phyloP scores from a whole-genome alignment of 1,140 invertebrate species.

The Pachypsylla venusta region DNA sequence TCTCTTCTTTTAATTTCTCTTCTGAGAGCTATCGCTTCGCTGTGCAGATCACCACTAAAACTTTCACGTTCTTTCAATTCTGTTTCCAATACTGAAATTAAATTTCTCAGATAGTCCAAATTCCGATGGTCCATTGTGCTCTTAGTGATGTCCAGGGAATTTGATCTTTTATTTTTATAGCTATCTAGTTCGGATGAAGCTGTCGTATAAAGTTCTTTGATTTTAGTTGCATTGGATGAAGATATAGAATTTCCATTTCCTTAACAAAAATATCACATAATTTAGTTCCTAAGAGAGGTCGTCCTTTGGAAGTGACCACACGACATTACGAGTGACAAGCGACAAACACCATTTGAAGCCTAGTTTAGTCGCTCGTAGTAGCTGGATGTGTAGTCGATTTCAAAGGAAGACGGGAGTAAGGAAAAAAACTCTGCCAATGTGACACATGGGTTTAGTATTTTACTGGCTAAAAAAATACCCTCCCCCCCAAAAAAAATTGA shows the following conservation, averaged over 20 bases:
- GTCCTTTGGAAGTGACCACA: too few species aligned
- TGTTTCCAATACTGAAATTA: not conserved
- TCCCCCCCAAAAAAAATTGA: too few species aligned
- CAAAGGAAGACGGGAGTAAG: too few species aligned
- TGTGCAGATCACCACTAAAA: slow-evolving; percentile 1
- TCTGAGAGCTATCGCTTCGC: slow-evolving; percentile 4
- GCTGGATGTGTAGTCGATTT: too few species aligned
- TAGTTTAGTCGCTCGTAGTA: too few species aligned
- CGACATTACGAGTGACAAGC: too few species aligned
- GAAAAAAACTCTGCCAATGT: too few species aligned
- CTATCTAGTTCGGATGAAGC: not conserved
- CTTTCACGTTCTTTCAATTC: not conserved
- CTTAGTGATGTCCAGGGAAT: not conserved
- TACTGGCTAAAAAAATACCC: too few species aligned
- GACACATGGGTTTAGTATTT: too few species aligned
- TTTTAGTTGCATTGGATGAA: not conserved
- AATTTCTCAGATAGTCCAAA: not conserved
- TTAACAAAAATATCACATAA: too few species aligned
- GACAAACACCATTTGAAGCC: too few species aligned
- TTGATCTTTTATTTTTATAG: not conserved
- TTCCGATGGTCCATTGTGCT: not conserved
- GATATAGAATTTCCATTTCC: not conserved
- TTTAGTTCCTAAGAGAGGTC: too few species aligned
- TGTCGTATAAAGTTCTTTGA: not conserved
- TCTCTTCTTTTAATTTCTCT: slow-evolving; percentile 4